Base-by-base conservation (phyloP, 1,140 invertebrate species). In the Habropoda laboriosa region DNA sequence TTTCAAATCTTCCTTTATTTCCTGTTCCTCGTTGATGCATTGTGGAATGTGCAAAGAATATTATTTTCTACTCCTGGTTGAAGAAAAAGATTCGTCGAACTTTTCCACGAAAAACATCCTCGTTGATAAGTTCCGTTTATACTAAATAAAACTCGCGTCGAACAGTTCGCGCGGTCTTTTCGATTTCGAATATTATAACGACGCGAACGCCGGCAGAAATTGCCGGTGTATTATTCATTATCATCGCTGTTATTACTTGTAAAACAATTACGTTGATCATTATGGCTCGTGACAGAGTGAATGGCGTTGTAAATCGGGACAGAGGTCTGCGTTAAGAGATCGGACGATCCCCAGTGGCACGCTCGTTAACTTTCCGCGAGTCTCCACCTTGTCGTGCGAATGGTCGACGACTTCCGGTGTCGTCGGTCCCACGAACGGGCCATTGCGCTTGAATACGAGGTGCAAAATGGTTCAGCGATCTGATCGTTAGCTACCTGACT, bases 351-450 rank as follows among this genome's bases (percentile, higher is more conserved):
- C n/a, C n/a, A n/a, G 8, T 27, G 18, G 24, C 7, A 32, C 38
- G 61, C 61, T 76, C 61, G 73, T 76, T 76, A 76, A 67, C 73
- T 76, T 76, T 67, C 45, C 38, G 51, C 35, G 35, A 67, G 30
- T 53, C 49, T 76, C 47, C 73, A 55, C 38, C 45, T 66, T 66
- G 73, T 57, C 61, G 61, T 18, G 18, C 18, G 32, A 76, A 76
- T 40, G 49, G 61, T 27, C 45, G 60, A 51, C n/a, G 35, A 76
- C 73, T 76, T 76, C 73, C 73, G 73, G 73, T 67, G 35, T 66
- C 60, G 73, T 67, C 61, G 61, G 35, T 76, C 73, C 35, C 61
- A 55, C 73, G 73, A 64, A 67, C 61, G 60, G 73, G 27, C 51
- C 60, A 67, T 76, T 55, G 49, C 73, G 45, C 49, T 47, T 24